A percentile compares a stretch with the other conserved stretches of the same genome.
Conservation (phyloP, 2,888 invertebrate species). For the Tortrix viridana region DNA sequence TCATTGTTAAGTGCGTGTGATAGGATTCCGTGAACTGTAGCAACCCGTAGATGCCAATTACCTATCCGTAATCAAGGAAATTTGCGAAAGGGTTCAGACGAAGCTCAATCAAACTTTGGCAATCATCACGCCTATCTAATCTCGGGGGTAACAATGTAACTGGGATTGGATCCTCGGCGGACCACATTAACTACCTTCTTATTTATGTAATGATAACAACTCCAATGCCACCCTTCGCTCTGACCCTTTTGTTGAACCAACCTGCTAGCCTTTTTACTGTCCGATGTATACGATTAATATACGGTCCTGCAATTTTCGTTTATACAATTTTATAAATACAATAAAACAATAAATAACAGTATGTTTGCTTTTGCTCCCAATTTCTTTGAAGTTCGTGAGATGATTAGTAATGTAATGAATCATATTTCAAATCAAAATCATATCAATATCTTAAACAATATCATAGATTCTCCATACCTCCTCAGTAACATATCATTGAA, state of each 20-base stretch:
- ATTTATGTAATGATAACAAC: conserved; percentile 73
- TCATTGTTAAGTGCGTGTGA: conserved; percentile 43
- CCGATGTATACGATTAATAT: not conserved
- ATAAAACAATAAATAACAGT: no score
- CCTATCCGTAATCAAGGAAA: conserved; percentile 70
- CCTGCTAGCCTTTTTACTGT: conserved; percentile 24
- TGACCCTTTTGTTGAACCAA: conserved; percentile 21
- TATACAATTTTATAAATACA: no score
- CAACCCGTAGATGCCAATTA: conserved; percentile 67
- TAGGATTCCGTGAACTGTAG: conserved; percentile 54
- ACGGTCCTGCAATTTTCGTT: no score
- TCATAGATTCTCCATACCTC: no score
- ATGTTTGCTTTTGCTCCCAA: no score
- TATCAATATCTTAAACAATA: no score
- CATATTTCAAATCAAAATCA: no score
- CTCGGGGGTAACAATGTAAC: conserved; percentile 76
- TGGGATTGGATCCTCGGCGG: conserved; percentile 68
- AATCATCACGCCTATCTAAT: conserved; percentile 80
- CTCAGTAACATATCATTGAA: no score
- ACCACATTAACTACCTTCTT: conserved; percentile 67
- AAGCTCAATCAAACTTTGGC: conserved; percentile 80
- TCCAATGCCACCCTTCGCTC: conserved; percentile 41
- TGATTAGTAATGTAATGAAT: no score
- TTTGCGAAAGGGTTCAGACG: conserved; percentile 71
- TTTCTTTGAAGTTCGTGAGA: no score